A percentile compares a stretch with the other conserved stretches of the same genome.
These are phyloP conservation scores for Hucho hucho DNA, from an alignment of 2,113 vertebrate genomes.

Conservation along the genomic window DNA sequence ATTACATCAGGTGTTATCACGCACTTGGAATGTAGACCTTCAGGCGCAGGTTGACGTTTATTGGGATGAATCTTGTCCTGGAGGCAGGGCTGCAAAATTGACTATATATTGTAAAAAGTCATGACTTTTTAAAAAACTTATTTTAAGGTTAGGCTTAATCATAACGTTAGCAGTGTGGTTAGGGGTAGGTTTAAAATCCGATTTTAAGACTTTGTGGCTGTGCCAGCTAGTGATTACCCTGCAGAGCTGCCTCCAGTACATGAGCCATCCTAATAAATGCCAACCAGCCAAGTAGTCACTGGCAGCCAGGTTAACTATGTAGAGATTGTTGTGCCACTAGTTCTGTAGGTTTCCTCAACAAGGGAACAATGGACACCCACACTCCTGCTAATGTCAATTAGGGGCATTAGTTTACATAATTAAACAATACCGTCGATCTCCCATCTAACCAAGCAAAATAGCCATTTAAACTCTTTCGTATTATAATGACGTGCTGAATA, in stretches of 20 bases:
- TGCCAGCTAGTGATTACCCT: too few relatives aligned
- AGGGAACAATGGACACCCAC: slow-evolving; percentile 10
- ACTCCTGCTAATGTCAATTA: slow-evolving; percentile 9
- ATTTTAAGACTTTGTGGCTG: too few relatives aligned
- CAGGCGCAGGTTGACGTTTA: slow-evolving; percentile 22
- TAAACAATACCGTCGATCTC: background rate
- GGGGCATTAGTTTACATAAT: background rate
- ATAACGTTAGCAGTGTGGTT: too few relatives aligned
- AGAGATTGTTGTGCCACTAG: slow-evolving; percentile 48
- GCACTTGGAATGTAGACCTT: slow-evolving; percentile 60
- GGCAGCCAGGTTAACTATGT: slow-evolving; percentile 40
- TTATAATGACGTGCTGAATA: background rate
- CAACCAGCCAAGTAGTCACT: slow-evolving; percentile 27
- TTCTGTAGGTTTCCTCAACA: slow-evolving; percentile 18
- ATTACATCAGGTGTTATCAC: slow-evolving; percentile 23
- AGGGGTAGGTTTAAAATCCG: too few relatives aligned
- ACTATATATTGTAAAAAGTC: too few relatives aligned
- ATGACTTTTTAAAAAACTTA: too few relatives aligned
- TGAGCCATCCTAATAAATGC: too few relatives aligned
- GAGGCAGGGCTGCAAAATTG: too few relatives aligned
- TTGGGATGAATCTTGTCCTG: too few relatives aligned
- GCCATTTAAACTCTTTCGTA: background rate
- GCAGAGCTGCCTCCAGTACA: too few relatives aligned
- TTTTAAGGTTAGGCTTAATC: too few relatives aligned
- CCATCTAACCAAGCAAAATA: background rate